Evolutionary conservation across 2,888 invertebrate genomes (phyloP).

Genomic region (Leptopilina drosophilae): DNA sequence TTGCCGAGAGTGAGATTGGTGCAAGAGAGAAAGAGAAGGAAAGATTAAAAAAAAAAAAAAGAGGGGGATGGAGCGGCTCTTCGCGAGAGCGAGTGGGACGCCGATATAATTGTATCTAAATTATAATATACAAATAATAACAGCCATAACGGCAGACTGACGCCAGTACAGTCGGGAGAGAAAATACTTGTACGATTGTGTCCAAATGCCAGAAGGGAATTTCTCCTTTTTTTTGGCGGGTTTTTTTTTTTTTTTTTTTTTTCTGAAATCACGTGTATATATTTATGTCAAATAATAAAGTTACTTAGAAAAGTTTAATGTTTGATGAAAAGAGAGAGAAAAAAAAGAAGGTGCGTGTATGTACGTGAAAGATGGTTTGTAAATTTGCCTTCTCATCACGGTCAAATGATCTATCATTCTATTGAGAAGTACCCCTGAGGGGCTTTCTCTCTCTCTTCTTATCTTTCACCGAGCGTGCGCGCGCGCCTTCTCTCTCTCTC

Average conservation of each 20-base stretch:
- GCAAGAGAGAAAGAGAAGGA: constrained; percentile 44
- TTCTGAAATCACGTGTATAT: background rate
- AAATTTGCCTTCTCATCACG: constrained; percentile 3
- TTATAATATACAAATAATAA: constrained; percentile 78
- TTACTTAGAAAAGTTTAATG: no score
- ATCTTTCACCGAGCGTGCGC: no score
- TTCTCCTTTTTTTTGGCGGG: background rate
- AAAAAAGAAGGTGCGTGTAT: background rate
- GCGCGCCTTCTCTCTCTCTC: no score
- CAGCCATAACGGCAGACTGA: constrained; percentile 75
- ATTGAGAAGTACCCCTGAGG: background rate
- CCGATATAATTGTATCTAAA: constrained; percentile 76
- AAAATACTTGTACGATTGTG: constrained; percentile 56
- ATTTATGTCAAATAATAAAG: background rate
- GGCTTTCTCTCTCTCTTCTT: no score
- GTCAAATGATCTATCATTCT: constrained; percentile 7
- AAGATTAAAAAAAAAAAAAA: constrained; percentile 6
- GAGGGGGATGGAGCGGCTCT: constrained; percentile 35
- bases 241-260: no score
- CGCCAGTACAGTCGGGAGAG: constrained; percentile 74
- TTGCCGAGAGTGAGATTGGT: constrained; percentile 40
- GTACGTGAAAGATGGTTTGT: background rate
- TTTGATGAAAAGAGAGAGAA: no score
- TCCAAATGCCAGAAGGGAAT: background rate
- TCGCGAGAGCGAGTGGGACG: constrained; percentile 66